phyloP scores from a whole-genome alignment of 2,888 invertebrate species.

The Callimorpha dominula region DNA sequence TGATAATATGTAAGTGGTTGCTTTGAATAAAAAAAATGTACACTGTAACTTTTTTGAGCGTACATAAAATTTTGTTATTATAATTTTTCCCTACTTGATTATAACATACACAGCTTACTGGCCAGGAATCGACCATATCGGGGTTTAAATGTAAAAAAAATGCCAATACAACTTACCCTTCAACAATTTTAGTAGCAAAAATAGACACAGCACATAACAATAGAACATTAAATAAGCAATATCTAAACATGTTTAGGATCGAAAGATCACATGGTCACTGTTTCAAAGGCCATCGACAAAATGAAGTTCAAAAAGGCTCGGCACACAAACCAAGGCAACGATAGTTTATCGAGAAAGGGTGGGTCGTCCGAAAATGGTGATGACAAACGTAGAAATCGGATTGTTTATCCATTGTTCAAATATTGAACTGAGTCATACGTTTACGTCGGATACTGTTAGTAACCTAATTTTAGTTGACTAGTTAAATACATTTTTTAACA shows the following conservation, averaged over 20 bases:
- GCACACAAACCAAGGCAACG: conserved; percentile 63
- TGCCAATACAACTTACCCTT: conserved; percentile 67
- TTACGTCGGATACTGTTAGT: conserved; percentile 14
- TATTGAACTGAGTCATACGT: conserved; percentile 45
- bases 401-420: conserved; percentile 64
- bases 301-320: conserved; percentile 71
- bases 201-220: conserved; percentile 66
- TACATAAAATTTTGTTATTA: no score
- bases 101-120: no score
- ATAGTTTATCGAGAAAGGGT: conserved; percentile 74
- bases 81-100: no score
- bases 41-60: no score
- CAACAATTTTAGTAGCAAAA: conserved; percentile 69
- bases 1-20: no score
- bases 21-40: no score
- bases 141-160: not conserved
- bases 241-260: conserved; percentile 73
- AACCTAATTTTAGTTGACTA: conserved; percentile 6
- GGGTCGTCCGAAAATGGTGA: conserved; percentile 77
- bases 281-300: conserved; percentile 55
- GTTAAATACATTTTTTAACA: not conserved
- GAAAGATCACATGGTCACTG: conserved; percentile 56
- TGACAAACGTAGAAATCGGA: conserved; percentile 76
- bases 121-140: not conserved
- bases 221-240: conserved; percentile 66